Conservation (phyloP, 37 sponge, comb jelly and placozoan genomes). For the Bolinopsis microptera region DNA sequence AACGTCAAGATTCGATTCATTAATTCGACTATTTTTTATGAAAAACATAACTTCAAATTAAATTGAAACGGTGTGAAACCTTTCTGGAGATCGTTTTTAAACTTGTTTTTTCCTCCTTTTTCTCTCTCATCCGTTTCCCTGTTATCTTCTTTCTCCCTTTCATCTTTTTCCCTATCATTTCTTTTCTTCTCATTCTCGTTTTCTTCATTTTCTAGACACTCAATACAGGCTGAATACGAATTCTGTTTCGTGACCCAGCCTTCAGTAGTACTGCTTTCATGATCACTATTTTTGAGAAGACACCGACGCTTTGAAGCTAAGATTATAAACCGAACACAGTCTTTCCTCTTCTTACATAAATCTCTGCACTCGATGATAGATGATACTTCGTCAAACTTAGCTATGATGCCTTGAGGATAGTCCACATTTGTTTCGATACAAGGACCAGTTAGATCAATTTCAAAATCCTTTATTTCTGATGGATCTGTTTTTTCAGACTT, state of each 20-base stretch:
- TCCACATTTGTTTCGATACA: neutral
- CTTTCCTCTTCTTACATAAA: neutral
- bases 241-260: neutral
- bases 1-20: too few species aligned
- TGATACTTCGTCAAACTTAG: neutral
- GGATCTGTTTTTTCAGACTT: too few species aligned
- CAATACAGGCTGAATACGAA: neutral
- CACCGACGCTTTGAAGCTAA: neutral
- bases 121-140: neutral
- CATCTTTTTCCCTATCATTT: neutral
- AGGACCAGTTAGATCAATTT: neutral
- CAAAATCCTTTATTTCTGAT: neutral
- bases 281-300: neutral
- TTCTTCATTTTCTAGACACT: neutral
- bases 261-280: neutral
- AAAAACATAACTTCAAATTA: neutral
- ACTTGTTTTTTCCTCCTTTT: neutral
- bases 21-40: too few species aligned
- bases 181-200: neutral
- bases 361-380: neutral
- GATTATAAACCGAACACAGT: neutral
- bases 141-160: neutral
- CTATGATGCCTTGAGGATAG: slow-evolving; percentile 6
- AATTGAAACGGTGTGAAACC: too few species aligned
- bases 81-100: neutral